These are phyloP conservation scores for Apteryx owenii DNA, from an alignment of 2,113 vertebrate species.

Conservation along the genomic window DNA sequence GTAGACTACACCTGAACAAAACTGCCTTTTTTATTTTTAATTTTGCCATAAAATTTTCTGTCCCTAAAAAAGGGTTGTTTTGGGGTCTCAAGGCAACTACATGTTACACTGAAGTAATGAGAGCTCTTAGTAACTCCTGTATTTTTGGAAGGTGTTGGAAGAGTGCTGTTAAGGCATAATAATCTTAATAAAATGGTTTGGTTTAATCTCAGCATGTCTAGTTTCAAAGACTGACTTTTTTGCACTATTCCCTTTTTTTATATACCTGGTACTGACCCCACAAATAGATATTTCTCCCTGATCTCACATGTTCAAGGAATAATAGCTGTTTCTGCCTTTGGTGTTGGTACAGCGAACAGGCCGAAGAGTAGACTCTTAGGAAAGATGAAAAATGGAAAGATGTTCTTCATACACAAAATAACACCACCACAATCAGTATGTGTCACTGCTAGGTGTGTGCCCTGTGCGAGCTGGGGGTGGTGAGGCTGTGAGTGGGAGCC, in stretches of 20 bases:
- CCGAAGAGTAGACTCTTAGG: neutral
- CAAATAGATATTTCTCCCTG: neutral
- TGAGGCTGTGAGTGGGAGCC: neutral
- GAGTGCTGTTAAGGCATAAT: neutral
- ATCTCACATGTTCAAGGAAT: no score
- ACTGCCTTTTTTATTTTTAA: neutral
- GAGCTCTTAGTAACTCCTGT: neutral
- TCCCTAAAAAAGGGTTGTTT: neutral
- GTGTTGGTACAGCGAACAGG: neutral
- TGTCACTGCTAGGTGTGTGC: no score
- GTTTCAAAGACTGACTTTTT: neutral
- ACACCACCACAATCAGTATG: no score
- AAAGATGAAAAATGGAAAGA: neutral
- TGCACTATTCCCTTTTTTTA: neutral
- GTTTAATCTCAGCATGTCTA: no score
- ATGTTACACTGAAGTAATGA: no score
- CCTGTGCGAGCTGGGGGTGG: accelerated
- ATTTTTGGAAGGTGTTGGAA: neutral
- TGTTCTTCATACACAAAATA: accelerated
- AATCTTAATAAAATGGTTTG: neutral
- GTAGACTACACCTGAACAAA: neutral
- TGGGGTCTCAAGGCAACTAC: neutral
- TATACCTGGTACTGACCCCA: no score
- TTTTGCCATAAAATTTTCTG: neutral
- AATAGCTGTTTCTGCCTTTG: neutral